Evolutionary conservation across 2,888 invertebrate genomes (phyloP).

Genomic region (Lacanobia oleracea): DNA sequence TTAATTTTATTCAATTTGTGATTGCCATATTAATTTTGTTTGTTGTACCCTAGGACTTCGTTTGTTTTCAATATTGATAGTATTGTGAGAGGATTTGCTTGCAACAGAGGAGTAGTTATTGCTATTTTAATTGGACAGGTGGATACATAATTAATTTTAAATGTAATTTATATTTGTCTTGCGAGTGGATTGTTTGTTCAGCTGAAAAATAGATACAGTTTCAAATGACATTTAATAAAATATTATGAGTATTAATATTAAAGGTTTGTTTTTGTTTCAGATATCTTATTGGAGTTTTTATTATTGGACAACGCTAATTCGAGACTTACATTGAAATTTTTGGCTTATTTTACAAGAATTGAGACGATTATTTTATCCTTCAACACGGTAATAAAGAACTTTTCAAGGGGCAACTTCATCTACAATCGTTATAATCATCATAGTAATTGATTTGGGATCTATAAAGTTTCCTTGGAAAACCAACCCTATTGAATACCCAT

Average conservation of each 20-base stretch:
- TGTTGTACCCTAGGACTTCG: constrained; percentile 1
- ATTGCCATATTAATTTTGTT: constrained; percentile 64
- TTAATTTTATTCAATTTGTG: constrained; percentile 61
- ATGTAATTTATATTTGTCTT: constrained; percentile 15
- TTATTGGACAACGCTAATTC: too few relatives aligned
- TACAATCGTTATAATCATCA: too few relatives aligned
- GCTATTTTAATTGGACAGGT: neutral
- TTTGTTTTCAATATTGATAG: constrained; percentile 25
- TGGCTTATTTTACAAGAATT: too few relatives aligned
- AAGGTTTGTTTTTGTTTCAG: neutral
- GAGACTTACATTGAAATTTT: too few relatives aligned
- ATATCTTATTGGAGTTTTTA: neutral
- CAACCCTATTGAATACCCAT: constrained; percentile 9
- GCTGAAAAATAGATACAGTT: neutral
- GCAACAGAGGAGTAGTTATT: neutral
- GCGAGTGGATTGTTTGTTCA: neutral
- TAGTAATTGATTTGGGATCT: too few relatives aligned
- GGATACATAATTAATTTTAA: constrained; percentile 7
- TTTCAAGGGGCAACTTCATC: too few relatives aligned
- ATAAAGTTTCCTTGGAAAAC: constrained; percentile 3
- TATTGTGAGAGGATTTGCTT: constrained; percentile 24
- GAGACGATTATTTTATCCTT: too few relatives aligned
- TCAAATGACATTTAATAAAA: neutral
- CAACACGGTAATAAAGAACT: too few relatives aligned
- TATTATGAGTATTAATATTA: neutral